phyloP scores from a whole-genome alignment of 1,140 invertebrate species.

The Pemphigus obesinymphae region DNA sequence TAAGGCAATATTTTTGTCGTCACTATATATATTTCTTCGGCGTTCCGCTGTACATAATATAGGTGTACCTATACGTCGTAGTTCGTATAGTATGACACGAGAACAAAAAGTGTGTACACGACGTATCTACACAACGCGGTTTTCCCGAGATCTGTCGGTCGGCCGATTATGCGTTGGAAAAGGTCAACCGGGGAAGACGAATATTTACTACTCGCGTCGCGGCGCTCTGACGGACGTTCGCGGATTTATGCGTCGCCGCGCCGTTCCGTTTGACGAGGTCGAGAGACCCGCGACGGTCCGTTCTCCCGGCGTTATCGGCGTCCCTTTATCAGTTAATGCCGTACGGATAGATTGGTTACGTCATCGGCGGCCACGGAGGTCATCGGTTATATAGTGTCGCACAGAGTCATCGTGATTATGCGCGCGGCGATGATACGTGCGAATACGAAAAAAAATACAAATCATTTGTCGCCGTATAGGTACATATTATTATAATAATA shows the following conservation, averaged over 20 bases:
- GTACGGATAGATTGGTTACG: neutral
- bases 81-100: too few species aligned
- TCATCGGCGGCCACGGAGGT: neutral
- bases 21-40: neutral
- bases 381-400: neutral
- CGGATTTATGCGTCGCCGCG: slow-evolving; percentile 1
- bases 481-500: neutral
- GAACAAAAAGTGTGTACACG: too few species aligned
- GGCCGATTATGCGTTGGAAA: neutral
- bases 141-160: neutral
- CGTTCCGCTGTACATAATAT: neutral
- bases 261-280: neutral
- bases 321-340: neutral
- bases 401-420: neutral
- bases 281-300: neutral
- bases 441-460: neutral
- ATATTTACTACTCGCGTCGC: neutral
- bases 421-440: neutral
- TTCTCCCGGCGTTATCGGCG: neutral
- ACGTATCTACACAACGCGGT: neutral
- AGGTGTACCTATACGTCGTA: neutral
- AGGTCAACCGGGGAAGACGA: too few species aligned
- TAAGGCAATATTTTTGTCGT: too few species aligned
- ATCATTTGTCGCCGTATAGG: neutral
- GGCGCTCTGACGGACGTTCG: neutral